Conservation (phyloP, 2,113 vertebrate genomes). For the Pagrus major region DNA sequence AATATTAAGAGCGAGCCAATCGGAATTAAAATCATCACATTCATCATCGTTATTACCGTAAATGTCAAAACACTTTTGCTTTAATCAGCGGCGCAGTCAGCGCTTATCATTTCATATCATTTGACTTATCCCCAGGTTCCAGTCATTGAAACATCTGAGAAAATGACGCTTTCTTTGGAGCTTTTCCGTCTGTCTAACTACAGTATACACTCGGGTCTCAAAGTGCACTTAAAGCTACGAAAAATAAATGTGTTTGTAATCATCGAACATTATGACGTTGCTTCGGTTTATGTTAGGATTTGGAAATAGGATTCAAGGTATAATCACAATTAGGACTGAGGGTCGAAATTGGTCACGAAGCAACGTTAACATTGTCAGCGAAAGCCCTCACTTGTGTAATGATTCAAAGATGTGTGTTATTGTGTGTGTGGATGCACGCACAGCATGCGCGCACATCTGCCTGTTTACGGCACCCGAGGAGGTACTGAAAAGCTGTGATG, state of each 20-base stretch:
- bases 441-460: slow-evolving; percentile 36
- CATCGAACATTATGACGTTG: neutral
- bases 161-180: slow-evolving; percentile 48
- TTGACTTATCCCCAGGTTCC: slow-evolving; percentile 30
- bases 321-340: neutral
- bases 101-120: slow-evolving; percentile 21
- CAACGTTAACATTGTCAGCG: neutral
- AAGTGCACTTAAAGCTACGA: neutral
- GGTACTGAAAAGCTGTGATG: slow-evolving; percentile 34
- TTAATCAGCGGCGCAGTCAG: slow-evolving; percentile 15
- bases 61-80: slow-evolving; percentile 6
- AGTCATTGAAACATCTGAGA: slow-evolving; percentile 30
- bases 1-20: neutral
- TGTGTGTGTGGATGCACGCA: slow-evolving; percentile 10
- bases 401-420: slow-evolving; percentile 43
- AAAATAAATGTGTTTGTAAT: slow-evolving; percentile 21
- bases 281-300: neutral
- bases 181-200: slow-evolving; percentile 9
- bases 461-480: slow-evolving; percentile 39
- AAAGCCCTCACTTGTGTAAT: neutral
- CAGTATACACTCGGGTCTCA: neutral
- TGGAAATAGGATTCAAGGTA: neutral
- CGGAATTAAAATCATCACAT: neutral
- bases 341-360: slow-evolving; percentile 1
- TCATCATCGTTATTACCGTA: slow-evolving; percentile 44